phyloP scores from a whole-genome alignment of 2,113 vertebrate genomes.

The Spheniscus mendiculus region DNA sequence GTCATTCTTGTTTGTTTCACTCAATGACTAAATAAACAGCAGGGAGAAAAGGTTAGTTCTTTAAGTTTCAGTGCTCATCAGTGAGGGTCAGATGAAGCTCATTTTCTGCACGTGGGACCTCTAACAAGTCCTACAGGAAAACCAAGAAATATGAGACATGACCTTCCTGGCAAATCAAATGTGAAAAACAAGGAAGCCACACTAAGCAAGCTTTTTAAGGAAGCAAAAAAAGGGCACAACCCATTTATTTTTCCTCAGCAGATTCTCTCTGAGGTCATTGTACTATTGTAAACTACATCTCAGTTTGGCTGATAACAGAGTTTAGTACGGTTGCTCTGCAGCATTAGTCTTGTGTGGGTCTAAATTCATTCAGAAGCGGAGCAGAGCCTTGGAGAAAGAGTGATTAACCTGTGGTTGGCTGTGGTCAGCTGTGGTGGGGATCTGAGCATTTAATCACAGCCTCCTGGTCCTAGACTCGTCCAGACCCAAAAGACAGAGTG shows the following conservation, averaged over 20 bases:
- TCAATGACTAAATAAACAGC: background rate
- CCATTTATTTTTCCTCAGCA: conserved; percentile 8
- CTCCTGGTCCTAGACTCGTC: background rate
- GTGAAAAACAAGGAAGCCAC: conserved; percentile 20
- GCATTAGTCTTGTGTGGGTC: background rate
- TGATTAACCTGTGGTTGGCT: background rate
- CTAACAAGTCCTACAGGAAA: conserved; percentile 20
- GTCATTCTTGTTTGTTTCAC: background rate
- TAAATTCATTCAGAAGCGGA: background rate
- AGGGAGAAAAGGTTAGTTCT: background rate
- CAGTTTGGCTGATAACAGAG: background rate
- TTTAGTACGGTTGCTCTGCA: background rate
- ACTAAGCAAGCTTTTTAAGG: background rate
- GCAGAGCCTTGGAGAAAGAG: background rate
- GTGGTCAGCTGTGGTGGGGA: background rate
- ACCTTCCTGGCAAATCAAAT: conserved; percentile 22
- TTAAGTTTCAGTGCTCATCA: background rate
- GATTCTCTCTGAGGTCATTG: conserved; percentile 4
- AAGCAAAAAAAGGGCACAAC: conserved; percentile 16
- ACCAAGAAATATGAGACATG: background rate
- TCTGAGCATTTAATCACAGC: background rate
- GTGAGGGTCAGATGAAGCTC: background rate
- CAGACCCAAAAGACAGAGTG: background rate
- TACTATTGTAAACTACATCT: background rate
- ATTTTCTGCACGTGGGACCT: background rate